These are phyloP conservation scores for Mus spicilegus DNA, from an alignment of 2,113 vertebrate genomes.

Conservation along the genomic window DNA sequence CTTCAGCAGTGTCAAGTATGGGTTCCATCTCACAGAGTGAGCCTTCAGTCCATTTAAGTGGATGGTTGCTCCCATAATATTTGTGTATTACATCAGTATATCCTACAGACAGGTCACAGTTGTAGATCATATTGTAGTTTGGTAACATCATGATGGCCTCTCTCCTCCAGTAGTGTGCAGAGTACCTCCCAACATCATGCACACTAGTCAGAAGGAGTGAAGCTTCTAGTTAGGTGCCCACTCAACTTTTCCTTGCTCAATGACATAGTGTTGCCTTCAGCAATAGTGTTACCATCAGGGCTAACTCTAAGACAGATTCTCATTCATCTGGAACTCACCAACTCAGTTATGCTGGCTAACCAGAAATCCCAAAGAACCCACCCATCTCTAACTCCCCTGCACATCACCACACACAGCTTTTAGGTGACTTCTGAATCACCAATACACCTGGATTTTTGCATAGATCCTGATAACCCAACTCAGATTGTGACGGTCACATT, in stretches of 20 bases:
- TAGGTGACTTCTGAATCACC: not conserved
- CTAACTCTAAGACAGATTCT: not conserved
- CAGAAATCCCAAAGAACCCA: not conserved
- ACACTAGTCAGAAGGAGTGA: not conserved
- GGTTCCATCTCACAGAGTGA: not conserved
- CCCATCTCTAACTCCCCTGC: not conserved
- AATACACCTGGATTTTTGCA: not conserved
- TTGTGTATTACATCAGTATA: not conserved
- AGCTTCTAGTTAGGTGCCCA: no score
- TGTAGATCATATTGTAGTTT: not conserved
- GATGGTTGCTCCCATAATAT: not conserved
- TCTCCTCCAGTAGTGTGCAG: not conserved
- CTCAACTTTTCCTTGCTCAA: not conserved
- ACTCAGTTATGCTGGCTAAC: not conserved
- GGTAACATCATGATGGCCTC: not conserved
- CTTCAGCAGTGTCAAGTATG: not conserved
- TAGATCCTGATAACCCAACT: not conserved
- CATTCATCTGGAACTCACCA: not conserved
- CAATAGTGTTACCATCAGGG: not conserved
- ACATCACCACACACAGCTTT: no score
- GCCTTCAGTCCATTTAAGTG: not conserved
- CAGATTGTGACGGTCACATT: no score
- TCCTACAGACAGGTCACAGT: not conserved
- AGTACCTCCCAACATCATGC: no score
- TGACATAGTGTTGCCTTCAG: not conserved